These are phyloP conservation scores for Zeuzera pyrina DNA, from an alignment of 2,888 invertebrate species.

Conservation along the genomic window DNA sequence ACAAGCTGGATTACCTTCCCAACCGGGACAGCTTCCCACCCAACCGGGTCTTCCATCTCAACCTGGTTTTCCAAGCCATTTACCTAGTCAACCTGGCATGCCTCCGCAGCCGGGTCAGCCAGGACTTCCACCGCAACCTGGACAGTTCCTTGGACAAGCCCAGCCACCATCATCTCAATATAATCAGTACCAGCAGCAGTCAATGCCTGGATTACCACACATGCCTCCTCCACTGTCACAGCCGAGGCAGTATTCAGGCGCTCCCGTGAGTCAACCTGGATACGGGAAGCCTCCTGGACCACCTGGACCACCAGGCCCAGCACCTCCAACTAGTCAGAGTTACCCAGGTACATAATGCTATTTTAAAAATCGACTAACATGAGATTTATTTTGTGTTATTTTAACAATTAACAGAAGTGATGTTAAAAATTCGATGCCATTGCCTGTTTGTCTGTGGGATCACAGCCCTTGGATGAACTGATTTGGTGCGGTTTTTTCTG, in stretches of 20 bases:
- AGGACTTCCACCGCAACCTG: slow-evolving; percentile 12
- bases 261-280: slow-evolving; percentile 29
- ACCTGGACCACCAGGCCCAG: slow-evolving; percentile 17
- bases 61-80: slow-evolving; percentile 12
- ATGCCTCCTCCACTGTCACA: slow-evolving; percentile 61
- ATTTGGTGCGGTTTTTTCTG: too few relatives aligned
- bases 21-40: slow-evolving; percentile 17
- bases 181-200: slow-evolving; percentile 21
- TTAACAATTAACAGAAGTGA: too few relatives aligned
- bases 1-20: neutral
- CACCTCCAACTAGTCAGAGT: slow-evolving; percentile 27
- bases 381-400: slow-evolving; percentile 3
- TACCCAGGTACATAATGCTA: slow-evolving; percentile 34
- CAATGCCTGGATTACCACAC: slow-evolving; percentile 44
- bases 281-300: slow-evolving; percentile 28
- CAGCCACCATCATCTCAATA: slow-evolving; percentile 8
- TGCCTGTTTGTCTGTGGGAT: too few relatives aligned
- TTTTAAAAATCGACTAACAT: neutral
- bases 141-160: slow-evolving; percentile 20
- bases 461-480: too few relatives aligned
- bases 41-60: slow-evolving; percentile 9
- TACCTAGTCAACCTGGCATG: slow-evolving; percentile 8
- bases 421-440: too few relatives aligned
- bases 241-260: slow-evolving; percentile 38
- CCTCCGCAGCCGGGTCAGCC: slow-evolving; percentile 16